A percentile compares a stretch with the other conserved stretches of the same genome.
These are phyloP conservation scores for Ranitomeya imitator DNA, from an alignment of 2,113 vertebrate genomes.

Conservation along the genomic window DNA sequence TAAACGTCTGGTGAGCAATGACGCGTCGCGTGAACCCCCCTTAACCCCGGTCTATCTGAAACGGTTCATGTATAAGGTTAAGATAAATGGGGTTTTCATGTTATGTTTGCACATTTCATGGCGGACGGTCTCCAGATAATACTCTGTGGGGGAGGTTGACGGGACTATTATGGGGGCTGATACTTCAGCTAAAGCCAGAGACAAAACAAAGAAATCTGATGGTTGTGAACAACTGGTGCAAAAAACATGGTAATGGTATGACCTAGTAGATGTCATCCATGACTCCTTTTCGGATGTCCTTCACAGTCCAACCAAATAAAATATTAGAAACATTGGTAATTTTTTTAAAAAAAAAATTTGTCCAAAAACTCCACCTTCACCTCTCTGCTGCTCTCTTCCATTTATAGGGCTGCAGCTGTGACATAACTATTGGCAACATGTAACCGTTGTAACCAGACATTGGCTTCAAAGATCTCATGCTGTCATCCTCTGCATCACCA, in stretches of 20 bases:
- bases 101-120: background rate
- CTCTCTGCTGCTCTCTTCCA: too few species aligned
- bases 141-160: background rate
- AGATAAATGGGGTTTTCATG: conserved; percentile 24
- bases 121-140: background rate
- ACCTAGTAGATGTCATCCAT: background rate
- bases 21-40: background rate
- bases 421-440: too few species aligned
- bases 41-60: background rate
- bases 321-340: background rate
- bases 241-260: background rate
- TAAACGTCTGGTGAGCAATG: background rate
- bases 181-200: background rate
- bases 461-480: too few species aligned
- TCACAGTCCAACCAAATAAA: too few species aligned
- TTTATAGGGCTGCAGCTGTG: too few species aligned
- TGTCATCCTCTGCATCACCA: too few species aligned
- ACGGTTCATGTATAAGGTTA: background rate
- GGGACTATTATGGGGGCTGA: background rate
- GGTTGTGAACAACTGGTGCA: background rate
- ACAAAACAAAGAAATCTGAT: background rate
- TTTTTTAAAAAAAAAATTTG: background rate
- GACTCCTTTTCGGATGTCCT: background rate
- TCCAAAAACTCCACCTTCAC: too few species aligned
- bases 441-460: too few species aligned